Conservation (phyloP, 2,797 vertebrate genomes). For the Coluber constrictor region DNA sequence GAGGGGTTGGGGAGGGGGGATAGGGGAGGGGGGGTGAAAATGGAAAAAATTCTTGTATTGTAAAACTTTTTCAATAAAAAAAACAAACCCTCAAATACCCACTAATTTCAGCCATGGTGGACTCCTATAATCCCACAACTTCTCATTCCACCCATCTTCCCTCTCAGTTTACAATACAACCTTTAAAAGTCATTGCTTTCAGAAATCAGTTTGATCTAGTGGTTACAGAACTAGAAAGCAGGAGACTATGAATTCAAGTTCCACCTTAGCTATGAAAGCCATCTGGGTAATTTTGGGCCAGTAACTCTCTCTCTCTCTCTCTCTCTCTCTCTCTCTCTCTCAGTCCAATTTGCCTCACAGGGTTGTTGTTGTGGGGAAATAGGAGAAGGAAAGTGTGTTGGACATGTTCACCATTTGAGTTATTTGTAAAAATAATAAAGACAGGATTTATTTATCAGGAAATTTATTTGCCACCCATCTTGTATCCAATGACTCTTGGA, state of each 20-base stretch:
- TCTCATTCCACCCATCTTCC: neutral
- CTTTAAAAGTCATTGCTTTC: neutral
- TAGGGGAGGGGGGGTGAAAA: no score
- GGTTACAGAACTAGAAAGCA: neutral
- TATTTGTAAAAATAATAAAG: neutral
- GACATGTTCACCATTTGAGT: neutral
- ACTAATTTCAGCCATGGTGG: neutral
- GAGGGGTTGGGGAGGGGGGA: no score
- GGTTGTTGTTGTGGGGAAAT: neutral
- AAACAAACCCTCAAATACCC: neutral
- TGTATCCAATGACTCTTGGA: no score
- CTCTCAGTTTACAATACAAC: neutral
- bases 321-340: neutral
- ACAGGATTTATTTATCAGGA: neutral
- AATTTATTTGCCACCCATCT: neutral
- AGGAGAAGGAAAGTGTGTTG: neutral
- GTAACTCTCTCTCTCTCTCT: neutral
- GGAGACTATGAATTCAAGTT: neutral
- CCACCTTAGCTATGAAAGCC: neutral
- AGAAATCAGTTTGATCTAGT: neutral
- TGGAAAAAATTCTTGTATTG: no score
- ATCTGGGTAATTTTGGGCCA: neutral
- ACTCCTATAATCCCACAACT: neutral
- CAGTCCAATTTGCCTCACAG: neutral
- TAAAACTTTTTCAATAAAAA: no score